Percentiles rank a stretch among this genome's conserved stretches.
phyloP scores from a whole-genome alignment of 2,113 vertebrate genomes.

The Pelecanus crispus region DNA sequence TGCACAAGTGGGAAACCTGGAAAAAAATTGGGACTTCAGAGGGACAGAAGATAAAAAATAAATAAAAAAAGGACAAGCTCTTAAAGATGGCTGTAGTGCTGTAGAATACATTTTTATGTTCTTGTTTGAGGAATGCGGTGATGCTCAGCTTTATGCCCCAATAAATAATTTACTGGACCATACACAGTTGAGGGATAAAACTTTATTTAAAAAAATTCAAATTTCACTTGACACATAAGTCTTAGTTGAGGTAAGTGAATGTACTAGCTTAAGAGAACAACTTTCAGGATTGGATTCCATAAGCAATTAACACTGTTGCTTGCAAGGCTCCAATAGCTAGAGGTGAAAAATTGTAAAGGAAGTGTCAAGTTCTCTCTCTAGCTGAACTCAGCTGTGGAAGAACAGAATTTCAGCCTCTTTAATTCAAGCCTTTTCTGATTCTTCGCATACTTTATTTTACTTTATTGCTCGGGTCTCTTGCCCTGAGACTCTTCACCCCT shows the following conservation, averaged over 20 bases:
- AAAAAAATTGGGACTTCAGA: neutral
- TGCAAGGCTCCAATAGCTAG: neutral
- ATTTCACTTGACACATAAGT: constrained; percentile 12
- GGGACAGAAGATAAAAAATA: neutral
- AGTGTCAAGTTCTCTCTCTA: neutral
- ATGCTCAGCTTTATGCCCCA: neutral
- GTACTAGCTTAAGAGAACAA: constrained; percentile 36
- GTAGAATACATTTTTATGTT: neutral
- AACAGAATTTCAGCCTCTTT: neutral
- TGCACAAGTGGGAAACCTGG: neutral
- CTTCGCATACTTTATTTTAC: neutral
- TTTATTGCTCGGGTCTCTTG: neutral
- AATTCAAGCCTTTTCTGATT: neutral
- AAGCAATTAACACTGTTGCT: neutral
- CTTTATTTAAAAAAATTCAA: constrained; percentile 39
- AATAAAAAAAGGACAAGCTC: neutral
- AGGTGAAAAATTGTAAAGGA: neutral
- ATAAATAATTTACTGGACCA: neutral
- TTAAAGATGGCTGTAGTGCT: neutral
- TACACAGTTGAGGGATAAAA: neutral
- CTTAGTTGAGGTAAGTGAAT: constrained; percentile 51
- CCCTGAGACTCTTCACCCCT: neutral
- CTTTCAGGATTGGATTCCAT: neutral
- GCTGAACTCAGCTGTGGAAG: neutral
- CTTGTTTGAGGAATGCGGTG: neutral